Percentiles rank a stretch among this genome's conserved stretches.
phyloP scores from a whole-genome alignment of 2,888 invertebrate species.

The Hipparchia sbordonii region DNA sequence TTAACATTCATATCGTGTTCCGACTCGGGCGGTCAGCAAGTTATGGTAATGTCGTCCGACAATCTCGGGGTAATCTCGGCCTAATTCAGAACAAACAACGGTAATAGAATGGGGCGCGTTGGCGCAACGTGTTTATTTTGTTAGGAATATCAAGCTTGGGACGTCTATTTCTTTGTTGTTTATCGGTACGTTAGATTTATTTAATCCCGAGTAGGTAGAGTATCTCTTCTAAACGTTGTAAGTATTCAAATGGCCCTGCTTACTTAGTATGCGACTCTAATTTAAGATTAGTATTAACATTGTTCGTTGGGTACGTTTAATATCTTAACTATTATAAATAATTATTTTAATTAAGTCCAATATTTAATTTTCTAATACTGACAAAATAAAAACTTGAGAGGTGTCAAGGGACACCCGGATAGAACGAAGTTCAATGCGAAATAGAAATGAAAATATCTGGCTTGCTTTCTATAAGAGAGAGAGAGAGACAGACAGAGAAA shows the following conservation, averaged over 20 bases:
- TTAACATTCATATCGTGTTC: conserved; percentile 30
- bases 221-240: background rate
- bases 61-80: conserved; percentile 36
- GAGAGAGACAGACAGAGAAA: too few species aligned
- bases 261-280: too few species aligned
- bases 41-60: conserved; percentile 34
- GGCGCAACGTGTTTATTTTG: conserved; percentile 33
- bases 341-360: too few species aligned
- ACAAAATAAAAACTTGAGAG: too few species aligned
- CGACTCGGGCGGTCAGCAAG: conserved; percentile 32
- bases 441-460: too few species aligned
- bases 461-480: too few species aligned
- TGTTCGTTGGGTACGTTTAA: too few species aligned
- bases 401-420: too few species aligned
- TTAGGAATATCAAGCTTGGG: conserved; percentile 14
- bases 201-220: background rate
- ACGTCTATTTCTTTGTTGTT: conserved; percentile 14
- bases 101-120: conserved; percentile 33
- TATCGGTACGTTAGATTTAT: conserved; percentile 2
- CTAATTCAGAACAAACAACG: conserved; percentile 36
- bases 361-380: too few species aligned
- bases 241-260: background rate
- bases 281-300: too few species aligned
- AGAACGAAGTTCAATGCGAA: too few species aligned
- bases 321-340: too few species aligned